A percentile compares a stretch with the other conserved stretches of the same genome.
These are phyloP conservation scores for Dynastes tityus DNA, from an alignment of 2,888 invertebrate genomes.

Conservation along the genomic window DNA sequence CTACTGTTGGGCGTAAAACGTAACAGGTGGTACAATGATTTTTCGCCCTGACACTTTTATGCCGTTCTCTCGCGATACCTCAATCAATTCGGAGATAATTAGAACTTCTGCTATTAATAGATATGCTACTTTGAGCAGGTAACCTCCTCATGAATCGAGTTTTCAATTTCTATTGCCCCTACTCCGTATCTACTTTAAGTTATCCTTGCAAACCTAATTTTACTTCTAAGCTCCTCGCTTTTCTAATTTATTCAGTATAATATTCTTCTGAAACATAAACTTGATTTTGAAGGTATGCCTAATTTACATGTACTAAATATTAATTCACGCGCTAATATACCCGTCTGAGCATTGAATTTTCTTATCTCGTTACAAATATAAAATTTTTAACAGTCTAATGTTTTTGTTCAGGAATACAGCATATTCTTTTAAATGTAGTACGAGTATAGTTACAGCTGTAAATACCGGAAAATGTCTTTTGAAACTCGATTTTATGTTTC, in stretches of 20 bases:
- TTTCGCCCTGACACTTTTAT: background rate
- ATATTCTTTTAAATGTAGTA: no score
- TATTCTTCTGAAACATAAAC: background rate
- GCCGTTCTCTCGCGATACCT: background rate
- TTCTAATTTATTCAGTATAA: background rate
- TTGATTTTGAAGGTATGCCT: background rate
- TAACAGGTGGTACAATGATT: constrained; percentile 36
- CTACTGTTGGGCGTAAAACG: constrained; percentile 10
- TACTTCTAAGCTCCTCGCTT: background rate
- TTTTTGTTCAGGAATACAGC: no score
- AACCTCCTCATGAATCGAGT: no score
- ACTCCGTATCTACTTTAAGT: no score
- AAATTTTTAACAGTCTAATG: background rate
- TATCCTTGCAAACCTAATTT: no score
- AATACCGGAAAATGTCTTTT: constrained; percentile 10
- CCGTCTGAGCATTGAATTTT: background rate
- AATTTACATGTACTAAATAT: constrained; percentile 1
- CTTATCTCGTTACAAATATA: background rate
- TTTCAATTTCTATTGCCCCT: no score
- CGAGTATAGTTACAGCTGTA: background rate
- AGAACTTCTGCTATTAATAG: background rate
- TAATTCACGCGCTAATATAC: background rate
- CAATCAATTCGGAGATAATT: constrained; percentile 5
- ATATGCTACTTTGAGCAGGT: no score
- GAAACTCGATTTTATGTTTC: constrained; percentile 16